Evolutionary conservation across 2,888 invertebrate species (phyloP).

Genomic region (Phalera bucephala): DNA sequence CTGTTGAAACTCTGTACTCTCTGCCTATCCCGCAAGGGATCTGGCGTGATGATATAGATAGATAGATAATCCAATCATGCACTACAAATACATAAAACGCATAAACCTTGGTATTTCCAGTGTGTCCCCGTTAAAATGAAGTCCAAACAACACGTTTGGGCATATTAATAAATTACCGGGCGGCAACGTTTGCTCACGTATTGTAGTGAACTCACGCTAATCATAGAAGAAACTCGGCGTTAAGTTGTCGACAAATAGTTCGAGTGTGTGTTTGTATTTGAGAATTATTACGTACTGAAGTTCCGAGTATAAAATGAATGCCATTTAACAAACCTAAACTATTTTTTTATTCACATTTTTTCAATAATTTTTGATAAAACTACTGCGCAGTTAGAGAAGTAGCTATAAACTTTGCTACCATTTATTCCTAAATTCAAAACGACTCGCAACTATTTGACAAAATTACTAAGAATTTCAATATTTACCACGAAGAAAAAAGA

Average conservation of each 20-base stretch:
- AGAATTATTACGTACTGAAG: neutral
- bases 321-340: no score
- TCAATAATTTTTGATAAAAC: no score
- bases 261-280: slow-evolving; percentile 26
- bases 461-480: slow-evolving; percentile 32
- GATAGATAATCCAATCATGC: no score
- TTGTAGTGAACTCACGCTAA: slow-evolving; percentile 65
- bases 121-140: slow-evolving; percentile 33
- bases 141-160: slow-evolving; percentile 44
- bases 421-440: no score
- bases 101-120: slow-evolving; percentile 29
- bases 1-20: no score
- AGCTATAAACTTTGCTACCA: no score
- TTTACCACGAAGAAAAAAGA: slow-evolving; percentile 34
- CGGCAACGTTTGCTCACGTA: slow-evolving; percentile 43
- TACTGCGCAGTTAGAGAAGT: slow-evolving; percentile 5
- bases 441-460: slow-evolving; percentile 11
- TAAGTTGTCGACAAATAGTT: slow-evolving; percentile 57
- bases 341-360: no score
- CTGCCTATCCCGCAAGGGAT: no score
- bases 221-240: slow-evolving; percentile 56
- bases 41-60: no score
- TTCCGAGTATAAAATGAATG: neutral
- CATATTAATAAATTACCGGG: slow-evolving; percentile 65
- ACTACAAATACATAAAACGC: neutral